Evolutionary conservation across 2,888 invertebrate genomes (phyloP).

Genomic region (Limulus polyphemus): DNA sequence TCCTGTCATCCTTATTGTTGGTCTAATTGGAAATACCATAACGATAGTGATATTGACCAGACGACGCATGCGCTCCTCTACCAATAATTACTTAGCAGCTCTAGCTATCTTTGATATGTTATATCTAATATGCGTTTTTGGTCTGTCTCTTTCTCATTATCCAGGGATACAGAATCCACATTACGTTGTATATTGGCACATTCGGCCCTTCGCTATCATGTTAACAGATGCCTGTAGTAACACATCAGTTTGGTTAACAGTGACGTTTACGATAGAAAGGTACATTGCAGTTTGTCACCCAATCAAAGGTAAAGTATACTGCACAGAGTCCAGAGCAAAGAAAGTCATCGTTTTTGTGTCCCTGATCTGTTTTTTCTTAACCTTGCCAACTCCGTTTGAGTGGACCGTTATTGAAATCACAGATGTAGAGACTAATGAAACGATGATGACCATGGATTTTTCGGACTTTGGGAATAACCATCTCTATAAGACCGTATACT

Average conservation of each 20-base stretch:
- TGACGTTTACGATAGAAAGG: constrained; percentile 39
- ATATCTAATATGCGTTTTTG: constrained; percentile 51
- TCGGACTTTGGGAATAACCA: constrained; percentile 25
- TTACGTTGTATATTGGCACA: constrained; percentile 46
- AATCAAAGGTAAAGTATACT: constrained; percentile 36
- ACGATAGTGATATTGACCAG: constrained; percentile 46
- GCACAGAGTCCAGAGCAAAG: constrained; percentile 32
- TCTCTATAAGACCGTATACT: constrained; percentile 36
- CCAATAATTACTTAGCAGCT: constrained; percentile 59
- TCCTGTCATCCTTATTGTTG: constrained; percentile 51
- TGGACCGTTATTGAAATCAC: constrained; percentile 21
- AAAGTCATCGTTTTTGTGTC: constrained; percentile 32
- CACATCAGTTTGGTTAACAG: constrained; percentile 39
- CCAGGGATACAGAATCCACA: constrained; percentile 43
- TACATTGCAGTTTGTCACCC: constrained; percentile 39
- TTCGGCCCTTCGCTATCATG: constrained; percentile 36
- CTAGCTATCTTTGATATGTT: constrained; percentile 57
- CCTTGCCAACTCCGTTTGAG: constrained; percentile 38
- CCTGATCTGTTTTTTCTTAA: constrained; percentile 32
- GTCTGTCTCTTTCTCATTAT: constrained; percentile 50
- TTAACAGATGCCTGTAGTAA: constrained; percentile 32
- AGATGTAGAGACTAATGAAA: constrained; percentile 11
- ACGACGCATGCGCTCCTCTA: constrained; percentile 58
- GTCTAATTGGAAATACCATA: constrained; percentile 52
- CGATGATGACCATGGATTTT: constrained; percentile 10